Percentiles rank a stretch among this genome's conserved stretches.
Conservation (phyloP, 2,888 invertebrate species). For the Lasioglossum figueresi region DNA sequence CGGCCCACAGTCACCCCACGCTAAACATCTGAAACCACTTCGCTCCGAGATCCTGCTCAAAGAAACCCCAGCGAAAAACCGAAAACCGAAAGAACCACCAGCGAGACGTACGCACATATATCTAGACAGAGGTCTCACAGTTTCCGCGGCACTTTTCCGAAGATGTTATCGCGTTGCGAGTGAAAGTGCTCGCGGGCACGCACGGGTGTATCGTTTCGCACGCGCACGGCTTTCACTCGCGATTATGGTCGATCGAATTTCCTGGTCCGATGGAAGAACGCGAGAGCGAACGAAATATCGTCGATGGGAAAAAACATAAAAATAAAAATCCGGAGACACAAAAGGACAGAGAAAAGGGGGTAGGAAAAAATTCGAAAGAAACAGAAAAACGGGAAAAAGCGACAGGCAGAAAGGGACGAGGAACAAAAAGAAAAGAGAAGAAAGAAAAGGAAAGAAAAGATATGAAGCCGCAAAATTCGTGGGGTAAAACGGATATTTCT, state of each 20-base stretch:
- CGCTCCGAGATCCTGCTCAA: not conserved
- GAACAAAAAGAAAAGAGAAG: not conserved
- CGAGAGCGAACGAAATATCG: not conserved
- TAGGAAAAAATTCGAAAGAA: not conserved
- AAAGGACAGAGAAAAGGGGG: not conserved
- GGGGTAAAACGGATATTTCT: not conserved
- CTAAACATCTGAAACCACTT: not conserved
- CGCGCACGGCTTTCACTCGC: slow-evolving; percentile 33
- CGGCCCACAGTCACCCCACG: not conserved
- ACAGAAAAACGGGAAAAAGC: no score
- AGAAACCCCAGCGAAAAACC: not conserved
- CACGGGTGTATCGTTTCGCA: not conserved
- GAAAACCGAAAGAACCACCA: not conserved
- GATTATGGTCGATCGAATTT: not conserved
- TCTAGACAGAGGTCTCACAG: not conserved
- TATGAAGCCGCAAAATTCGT: not conserved
- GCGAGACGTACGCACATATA: not conserved
- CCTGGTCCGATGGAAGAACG: not conserved
- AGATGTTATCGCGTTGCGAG: slow-evolving; percentile 1
- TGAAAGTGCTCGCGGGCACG: slow-evolving; percentile 24
- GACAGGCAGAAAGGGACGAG: not conserved
- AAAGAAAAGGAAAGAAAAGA: not conserved
- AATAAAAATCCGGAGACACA: not conserved
- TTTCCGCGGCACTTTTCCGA: slow-evolving; percentile 25
- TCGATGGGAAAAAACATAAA: not conserved